Evolutionary conservation across 2,888 invertebrate genomes (phyloP).

Genomic region (Ernsta delagoae): DNA sequence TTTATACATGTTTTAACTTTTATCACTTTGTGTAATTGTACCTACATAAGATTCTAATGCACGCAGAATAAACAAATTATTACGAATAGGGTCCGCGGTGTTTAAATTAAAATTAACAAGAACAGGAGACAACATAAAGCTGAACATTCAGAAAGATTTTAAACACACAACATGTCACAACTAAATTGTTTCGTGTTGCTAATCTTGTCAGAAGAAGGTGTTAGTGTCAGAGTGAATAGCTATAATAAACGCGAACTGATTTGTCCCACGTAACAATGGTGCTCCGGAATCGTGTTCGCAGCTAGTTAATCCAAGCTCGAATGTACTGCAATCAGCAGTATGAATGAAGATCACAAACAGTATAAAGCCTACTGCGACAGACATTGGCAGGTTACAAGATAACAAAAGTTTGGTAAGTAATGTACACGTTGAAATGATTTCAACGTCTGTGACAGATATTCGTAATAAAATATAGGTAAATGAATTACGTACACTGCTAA

Average conservation of each 20-base stretch:
- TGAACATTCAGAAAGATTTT: neutral
- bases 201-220: constrained; percentile 27
- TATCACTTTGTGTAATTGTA: constrained; percentile 6
- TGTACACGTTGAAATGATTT: constrained; percentile 16
- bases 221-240: constrained; percentile 27
- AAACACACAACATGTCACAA: neutral
- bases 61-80: neutral
- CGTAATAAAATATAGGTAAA: too few relatives aligned
- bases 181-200: neutral
- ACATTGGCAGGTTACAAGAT: constrained; percentile 37
- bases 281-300: constrained; percentile 38
- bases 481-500: too few relatives aligned
- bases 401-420: constrained; percentile 24
- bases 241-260: constrained; percentile 44
- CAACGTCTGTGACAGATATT: constrained; percentile 5
- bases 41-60: neutral
- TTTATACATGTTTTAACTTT: constrained; percentile 12
- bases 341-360: constrained; percentile 37
- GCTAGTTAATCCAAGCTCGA: constrained; percentile 40
- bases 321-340: constrained; percentile 35
- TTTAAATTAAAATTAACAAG: too few relatives aligned
- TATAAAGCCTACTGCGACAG: constrained; percentile 33
- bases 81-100: neutral
- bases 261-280: constrained; percentile 43
- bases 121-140: too few relatives aligned